Base-by-base conservation (phyloP, 1,140 invertebrate genomes). In the Megathymus violae region DNA sequence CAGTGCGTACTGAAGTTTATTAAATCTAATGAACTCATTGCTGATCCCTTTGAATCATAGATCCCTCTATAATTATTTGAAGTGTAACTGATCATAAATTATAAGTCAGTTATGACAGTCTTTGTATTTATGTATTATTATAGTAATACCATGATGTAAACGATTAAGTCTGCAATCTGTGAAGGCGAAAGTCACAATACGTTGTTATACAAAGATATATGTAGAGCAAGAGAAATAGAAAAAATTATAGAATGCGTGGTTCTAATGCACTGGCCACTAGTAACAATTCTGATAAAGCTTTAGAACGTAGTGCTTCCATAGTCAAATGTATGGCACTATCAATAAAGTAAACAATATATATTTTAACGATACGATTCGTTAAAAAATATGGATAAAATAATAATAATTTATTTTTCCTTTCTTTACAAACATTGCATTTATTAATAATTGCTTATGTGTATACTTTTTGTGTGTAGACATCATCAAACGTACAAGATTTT, bases 71-170 rank as follows among this genome's bases (percentile, higher is more conserved):
- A 19, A 31, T 31, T 22, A 17, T 41, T 31, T 15, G 4, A 22
- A 4, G 43, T 46, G 43, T 46, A 46, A 22, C 43, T 22, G 43
- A 46, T 46, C 43, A 11, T 46, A 46, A 46, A 46, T 46, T 46
- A 46, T 22, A 46, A 31, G 9, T 31, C 27, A 31, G 22, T 46
- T 46, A 46, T 22, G 14, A 46, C 22, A 17, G 22, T 46, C 27
- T 7, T 31, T 31, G 27, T 7, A 31, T 4, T 31, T 31, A 31
- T 31, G 9, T 31, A n/a, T n/a, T n/a, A n/a, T n/a, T n/a, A n/a
- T 31, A 31, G 4, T 31, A 31, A 31, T 31, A 31, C 4, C 1
- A 31, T 31, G 27, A 31, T 31, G 27, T 9, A 31, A 31, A 31
- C 27, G 3, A 31, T 9, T 31, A 31, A 31, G n/a, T n/a, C n/a